Evolutionary conservation across 2,113 vertebrate genomes (phyloP), one percentile per base, ranked within the genome.

Genomic region (Epinephelus fuscoguttatus): DNA sequence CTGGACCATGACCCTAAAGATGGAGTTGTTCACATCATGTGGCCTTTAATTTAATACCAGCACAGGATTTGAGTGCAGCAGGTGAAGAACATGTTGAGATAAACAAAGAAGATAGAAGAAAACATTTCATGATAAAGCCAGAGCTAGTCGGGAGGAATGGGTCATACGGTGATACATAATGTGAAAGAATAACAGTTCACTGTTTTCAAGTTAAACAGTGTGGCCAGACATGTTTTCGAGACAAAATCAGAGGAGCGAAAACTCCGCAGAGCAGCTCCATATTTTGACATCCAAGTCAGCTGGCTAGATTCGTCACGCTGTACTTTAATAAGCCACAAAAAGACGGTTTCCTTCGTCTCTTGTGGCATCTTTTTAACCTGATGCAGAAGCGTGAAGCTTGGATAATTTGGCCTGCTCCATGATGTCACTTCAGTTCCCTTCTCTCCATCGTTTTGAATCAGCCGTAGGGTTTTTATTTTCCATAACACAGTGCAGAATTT

Each of bases 251-350:
- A 60, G 21, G 37, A 50, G 30, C 19, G n/a, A 12, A 19, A 23
- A 37, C 52, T 11, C 62, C 2, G 18, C 17, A 25, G n/a, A 57
- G 40, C 53, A 47, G 23, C 61, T 64, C 7, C 15, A 27, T n/a
- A 64, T 55, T 63, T 75, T 53, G 60, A 62, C 61, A 55, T 75
- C 23, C 49, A 57, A 23, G 21, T 68, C 55, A 59, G 23, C 17
- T 67, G 52, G 63, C 33, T 33, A 57, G 21, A 50, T 78, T 25
- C 37, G 40, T 57, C 42, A 27, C 1, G 7, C 13, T 11, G 21
- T 15, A 6, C 72, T 50, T 8, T 62, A 33, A 23, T 62, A 23
- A 12, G 19, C 21, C 11, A 50, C 42, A 49, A 12, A 47, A 33
- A 63, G 19, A 66, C 4, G 17, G 4, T 60, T 50, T 45, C 11